Percentiles rank a stretch among this genome's conserved stretches.
Evolutionary conservation across 1,140 invertebrate species (phyloP).

Genomic region (Berghia stephanieae): DNA sequence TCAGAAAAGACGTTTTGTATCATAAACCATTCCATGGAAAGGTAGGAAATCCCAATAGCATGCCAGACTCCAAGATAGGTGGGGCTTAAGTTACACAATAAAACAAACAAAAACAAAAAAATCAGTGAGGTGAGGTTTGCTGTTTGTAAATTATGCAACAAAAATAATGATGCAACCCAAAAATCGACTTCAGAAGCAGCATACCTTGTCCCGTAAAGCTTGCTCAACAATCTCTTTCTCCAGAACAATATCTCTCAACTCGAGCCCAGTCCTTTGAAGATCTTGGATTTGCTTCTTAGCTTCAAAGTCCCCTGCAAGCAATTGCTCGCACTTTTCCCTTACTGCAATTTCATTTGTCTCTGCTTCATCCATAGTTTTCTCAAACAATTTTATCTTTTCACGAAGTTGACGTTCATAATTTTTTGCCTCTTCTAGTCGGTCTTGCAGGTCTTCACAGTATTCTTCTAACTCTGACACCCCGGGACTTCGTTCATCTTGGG

Average conservation of each 20-base stretch:
- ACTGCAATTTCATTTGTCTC: constrained; percentile 49
- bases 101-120: too few species aligned
- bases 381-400: constrained; percentile 54
- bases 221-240: constrained; percentile 57
- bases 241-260: constrained; percentile 54
- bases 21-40: too few species aligned
- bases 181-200: too few species aligned
- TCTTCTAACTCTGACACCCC: constrained; percentile 50
- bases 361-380: constrained; percentile 55
- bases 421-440: constrained; percentile 50
- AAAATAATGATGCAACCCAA: too few species aligned
- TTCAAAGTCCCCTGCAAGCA: constrained; percentile 40
- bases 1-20: too few species aligned
- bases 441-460: constrained; percentile 51
- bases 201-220: constrained; percentile 56
- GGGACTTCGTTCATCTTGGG: constrained; percentile 38
- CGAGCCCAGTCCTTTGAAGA: constrained; percentile 47
- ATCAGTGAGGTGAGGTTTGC: too few species aligned
- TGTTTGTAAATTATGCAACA: too few species aligned
- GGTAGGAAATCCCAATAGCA: too few species aligned
- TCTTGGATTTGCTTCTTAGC: constrained; percentile 45
- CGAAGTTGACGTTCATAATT: constrained; percentile 47
- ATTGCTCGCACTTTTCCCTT: constrained; percentile 50
- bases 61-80: too few species aligned
- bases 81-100: too few species aligned